Base-by-base conservation (phyloP, 2,888 invertebrate species). In the Mythimna vitellina region DNA sequence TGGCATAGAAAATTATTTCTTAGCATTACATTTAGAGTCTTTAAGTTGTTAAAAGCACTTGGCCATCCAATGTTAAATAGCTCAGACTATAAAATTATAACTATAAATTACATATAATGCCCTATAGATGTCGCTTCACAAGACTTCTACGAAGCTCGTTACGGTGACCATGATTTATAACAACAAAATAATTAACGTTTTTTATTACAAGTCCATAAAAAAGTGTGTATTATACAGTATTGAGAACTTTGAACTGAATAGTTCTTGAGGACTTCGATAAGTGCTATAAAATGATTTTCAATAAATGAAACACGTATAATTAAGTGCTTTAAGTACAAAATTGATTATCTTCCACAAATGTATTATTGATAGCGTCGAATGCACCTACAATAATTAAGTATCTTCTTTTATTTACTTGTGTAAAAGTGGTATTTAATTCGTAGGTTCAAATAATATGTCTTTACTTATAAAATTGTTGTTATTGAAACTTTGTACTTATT, bases 201-300 rank as follows among this genome's bases (percentile, higher is more conserved):
- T 89, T 89, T 89, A 91, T 84, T 82, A 70, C 70, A 83, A 78
- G 76, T 65, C 66, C 83, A 86, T 90, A 91, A 90, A 89, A 79
- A 76, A 42, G 61, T 42, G 65, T 63, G 57, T 58, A 71, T 62
- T 71, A 54, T n/a, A 56, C 46, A 56, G 42, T 57, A 76, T 67
- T 53, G 49, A 53, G 38, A 67, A 42, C 25, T 61, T 75, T 65
- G 14, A 64, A 60, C 0, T 65, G 54, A 54, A 60, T 60, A 63
- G 69, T 42, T 76, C 46, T 14, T 64, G 35, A 61, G 46, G 54
- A 46, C 10, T 65, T 38, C 46, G 53, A 65, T 68, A 73, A 67
- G 25, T 46, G 60, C 17, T 61, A 5, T 68, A 10, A 60, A 65
- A 32, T 46, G 29, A 64, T 62, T 65, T 61, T 56, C 20, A 51